Evolutionary conservation across 37 sponge, comb jelly and placozoan species (phyloP), one percentile per base, ranked within the genome.

Genomic region (Theonella swinhoei): DNA sequence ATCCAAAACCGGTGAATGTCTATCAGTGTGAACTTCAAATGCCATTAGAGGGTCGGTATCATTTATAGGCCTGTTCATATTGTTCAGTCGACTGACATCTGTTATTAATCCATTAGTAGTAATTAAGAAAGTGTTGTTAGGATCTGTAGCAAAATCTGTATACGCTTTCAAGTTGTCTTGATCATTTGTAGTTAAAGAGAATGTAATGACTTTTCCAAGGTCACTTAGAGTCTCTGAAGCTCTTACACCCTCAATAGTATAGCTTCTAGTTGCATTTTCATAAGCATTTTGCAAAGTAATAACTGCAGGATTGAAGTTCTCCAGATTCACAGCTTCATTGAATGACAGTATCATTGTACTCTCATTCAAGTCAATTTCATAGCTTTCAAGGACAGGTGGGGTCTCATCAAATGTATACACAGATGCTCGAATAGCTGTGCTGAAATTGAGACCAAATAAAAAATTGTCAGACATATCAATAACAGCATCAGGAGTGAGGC

Each of bases 401-500:
- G 74, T 32, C 24, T 28, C 40, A 61, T 96, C 96, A 17, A 14
- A 11, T 1, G 22, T 67, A 38, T 72, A 96, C 0, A 0, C n/a
- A 31, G 38, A 1, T 5, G 91, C 88, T 28, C 77, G 59, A 1
- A 74, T 62, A 14, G 93, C 97, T 41, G 30, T 73, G 17, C 62
- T 40, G 14, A 26, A 22, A 42, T 31, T 34, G 20, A 88, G 26
- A 26, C 77, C 67, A 14, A 65, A 81, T 28, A 86, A 71, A 0
- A 74, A 31, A 42, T 96, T 96, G 33, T 72, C 89, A 0, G 94
- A 90, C 97, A 96, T 96, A 75, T 96, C 97, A 23, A 77, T 75
- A 0, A 96, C 80, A 1, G 87, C 64, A 4, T 9, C 62, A 22
- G 61, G 26, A 28, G 60, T 78, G 58, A 91, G 61, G 4, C 80